phyloP scores from a whole-genome alignment of 2,888 invertebrate genomes.

The Cistogaster globosa region DNA sequence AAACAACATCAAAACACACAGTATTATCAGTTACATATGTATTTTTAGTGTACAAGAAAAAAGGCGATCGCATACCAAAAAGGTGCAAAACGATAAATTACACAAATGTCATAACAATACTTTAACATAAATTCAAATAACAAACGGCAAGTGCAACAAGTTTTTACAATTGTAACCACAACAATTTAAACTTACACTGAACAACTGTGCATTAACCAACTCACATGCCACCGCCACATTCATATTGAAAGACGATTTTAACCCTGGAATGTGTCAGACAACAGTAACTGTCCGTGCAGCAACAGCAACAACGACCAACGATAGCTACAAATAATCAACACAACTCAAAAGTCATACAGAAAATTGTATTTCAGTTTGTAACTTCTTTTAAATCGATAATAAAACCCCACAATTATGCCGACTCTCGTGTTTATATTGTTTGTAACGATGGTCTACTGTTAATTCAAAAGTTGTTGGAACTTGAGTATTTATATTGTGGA shows the following conservation, averaged over 20 bases:
- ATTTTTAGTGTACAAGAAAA: constrained; percentile 28
- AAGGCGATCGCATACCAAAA: constrained; percentile 63
- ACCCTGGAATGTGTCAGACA: constrained; percentile 47
- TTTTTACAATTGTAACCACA: constrained; percentile 59
- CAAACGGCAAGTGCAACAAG: constrained; percentile 48
- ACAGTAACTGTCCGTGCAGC: constrained; percentile 27
- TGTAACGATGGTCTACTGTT: constrained; percentile 26
- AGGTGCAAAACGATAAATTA: constrained; percentile 73
- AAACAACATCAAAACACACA: constrained; percentile 26
- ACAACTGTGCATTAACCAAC: constrained; percentile 38
- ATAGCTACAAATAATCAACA: constrained; percentile 30
- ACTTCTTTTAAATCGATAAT: constrained; percentile 58
- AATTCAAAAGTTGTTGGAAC: constrained; percentile 44
- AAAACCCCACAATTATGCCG: constrained; percentile 68
- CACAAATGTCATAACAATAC: constrained; percentile 71
- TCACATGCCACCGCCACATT: constrained; percentile 47
- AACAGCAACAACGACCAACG: constrained; percentile 10
- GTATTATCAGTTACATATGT: constrained; percentile 4
- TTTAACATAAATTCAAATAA: constrained; percentile 13
- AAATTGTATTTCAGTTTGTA: constrained; percentile 57
- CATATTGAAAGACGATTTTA: constrained; percentile 34
- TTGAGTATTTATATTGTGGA: constrained; percentile 48
- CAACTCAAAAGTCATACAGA: constrained; percentile 59
- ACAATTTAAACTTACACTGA: constrained; percentile 33
- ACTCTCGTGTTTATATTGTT: constrained; percentile 36